Base-by-base conservation (phyloP, 2,888 invertebrate genomes). In the Ophioninae sp. region DNA sequence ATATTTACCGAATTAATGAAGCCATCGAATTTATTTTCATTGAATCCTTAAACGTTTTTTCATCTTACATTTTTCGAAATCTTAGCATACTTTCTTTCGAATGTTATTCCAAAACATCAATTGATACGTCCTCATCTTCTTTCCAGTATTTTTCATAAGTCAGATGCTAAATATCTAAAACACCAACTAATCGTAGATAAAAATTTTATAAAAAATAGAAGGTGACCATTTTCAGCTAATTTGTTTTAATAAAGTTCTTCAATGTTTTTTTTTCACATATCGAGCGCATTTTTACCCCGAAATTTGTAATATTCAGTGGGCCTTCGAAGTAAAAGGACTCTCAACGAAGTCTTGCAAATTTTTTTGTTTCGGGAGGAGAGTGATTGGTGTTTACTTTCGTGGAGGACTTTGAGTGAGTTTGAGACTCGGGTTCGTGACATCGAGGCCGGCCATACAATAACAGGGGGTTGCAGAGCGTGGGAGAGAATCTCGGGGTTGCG, bases 371-470 rank as follows among this genome's bases (percentile, higher is more conserved):
- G n/a, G 56, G 20, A 22, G 56, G 71, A 78, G 51, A 56, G 37
- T 23, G 64, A 64, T 17, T 5, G 69, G 68, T 59, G 65, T 76
- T 68, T 76, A 76, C 76, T 80, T 83, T 67, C 73, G 82, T 85
- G 85, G 82, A 85, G 86, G 81, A 81, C 72, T 79, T 80, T 87
- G 87, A 90, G 86, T 86, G 88, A 89, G 87, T 87, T 89, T 84
- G 67, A 69, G 81, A 59, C 65, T 81, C 74, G 59, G 30, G 59
- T 64, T 74, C 74, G 81, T 39, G 80, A 68, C 41, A 67, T 6
- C 44, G 63, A 59, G 73, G 65, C 68, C 39, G 44, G 39, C 61
- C 56, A 58, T n/a, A 84, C 81, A 86, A 71, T 68, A 69, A 79
- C 20, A 64, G 68, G 76, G 83, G 44, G 10, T 59, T 58, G 64